Evolutionary conservation across 2,888 invertebrate species (phyloP).

Genomic region (Agrochola litura): DNA sequence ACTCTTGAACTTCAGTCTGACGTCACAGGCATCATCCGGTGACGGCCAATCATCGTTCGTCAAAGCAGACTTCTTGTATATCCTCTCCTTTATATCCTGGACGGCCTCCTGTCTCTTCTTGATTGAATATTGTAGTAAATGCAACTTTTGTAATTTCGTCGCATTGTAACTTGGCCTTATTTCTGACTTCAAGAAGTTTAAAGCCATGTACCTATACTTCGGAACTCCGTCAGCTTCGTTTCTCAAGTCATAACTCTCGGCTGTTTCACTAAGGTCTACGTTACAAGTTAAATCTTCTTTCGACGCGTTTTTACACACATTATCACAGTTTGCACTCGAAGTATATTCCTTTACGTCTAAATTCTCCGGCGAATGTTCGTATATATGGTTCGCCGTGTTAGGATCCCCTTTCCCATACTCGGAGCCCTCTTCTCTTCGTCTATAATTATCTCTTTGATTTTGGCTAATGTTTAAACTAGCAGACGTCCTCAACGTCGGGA

Average conservation of each 20-base stretch:
- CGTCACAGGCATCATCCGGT: constrained; percentile 71
- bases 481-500: constrained; percentile 79
- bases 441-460: constrained; percentile 70
- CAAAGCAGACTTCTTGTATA: constrained; percentile 86
- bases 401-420: constrained; percentile 75
- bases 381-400: constrained; percentile 76
- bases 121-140: constrained; percentile 93
- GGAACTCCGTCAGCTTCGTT: constrained; percentile 83
- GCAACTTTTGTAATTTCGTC: constrained; percentile 92
- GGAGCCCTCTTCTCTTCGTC: constrained; percentile 70
- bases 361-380: constrained; percentile 86
- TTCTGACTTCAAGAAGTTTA: constrained; percentile 91
- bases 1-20: constrained; percentile 76
- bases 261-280: constrained; percentile 88
- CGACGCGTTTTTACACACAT: constrained; percentile 75
- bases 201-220: constrained; percentile 85
- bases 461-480: constrained; percentile 81
- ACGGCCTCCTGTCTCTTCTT: constrained; percentile 92
- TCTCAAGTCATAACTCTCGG: constrained; percentile 86
- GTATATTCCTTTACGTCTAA: constrained; percentile 81
- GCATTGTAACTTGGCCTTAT: constrained; percentile 94
- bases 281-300: constrained; percentile 81
- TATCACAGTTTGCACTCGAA: constrained; percentile 78
- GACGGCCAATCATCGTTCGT: constrained; percentile 73
- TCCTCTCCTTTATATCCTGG: constrained; percentile 87